These are phyloP conservation scores for Eugnorisma glareosa DNA, from an alignment of 2,888 invertebrate genomes.

Conservation along the genomic window DNA sequence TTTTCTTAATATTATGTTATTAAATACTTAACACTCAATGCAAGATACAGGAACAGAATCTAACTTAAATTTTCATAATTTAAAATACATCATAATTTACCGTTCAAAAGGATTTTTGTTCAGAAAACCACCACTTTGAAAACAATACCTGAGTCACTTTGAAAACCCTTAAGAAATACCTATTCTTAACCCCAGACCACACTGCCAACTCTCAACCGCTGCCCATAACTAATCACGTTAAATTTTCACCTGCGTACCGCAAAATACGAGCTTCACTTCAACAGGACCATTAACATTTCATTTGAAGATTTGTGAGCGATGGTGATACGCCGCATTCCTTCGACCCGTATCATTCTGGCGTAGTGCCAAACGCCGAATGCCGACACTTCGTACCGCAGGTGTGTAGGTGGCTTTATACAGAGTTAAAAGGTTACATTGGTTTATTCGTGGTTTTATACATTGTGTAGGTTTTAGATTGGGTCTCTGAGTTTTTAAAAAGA, in stretches of 20 bases:
- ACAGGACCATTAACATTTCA: constrained; percentile 83
- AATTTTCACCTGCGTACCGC: constrained; percentile 63
- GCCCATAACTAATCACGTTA: constrained; percentile 49
- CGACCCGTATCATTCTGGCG: constrained; percentile 74
- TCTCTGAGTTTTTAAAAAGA: not conserved
- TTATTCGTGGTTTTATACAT: constrained; percentile 30
- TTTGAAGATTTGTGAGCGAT: constrained; percentile 74
- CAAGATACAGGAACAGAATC: not conserved
- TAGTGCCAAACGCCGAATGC: constrained; percentile 70
- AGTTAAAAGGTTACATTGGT: constrained; percentile 59
- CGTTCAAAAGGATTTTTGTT: not conserved
- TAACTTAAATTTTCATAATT: not conserved
- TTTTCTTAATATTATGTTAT: not conserved
- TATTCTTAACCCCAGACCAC: constrained; percentile 19
- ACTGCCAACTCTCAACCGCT: constrained; percentile 12
- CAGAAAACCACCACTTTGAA: not conserved
- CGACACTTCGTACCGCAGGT: constrained; percentile 66
- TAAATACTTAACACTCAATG: not conserved
- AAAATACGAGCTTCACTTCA: constrained; percentile 72
- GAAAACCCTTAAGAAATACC: not conserved
- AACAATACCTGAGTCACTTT: constrained; percentile 10
- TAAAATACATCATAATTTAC: not conserved
- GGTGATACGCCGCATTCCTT: constrained; percentile 78
- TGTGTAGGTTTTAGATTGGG: not conserved
- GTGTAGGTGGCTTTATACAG: constrained; percentile 63